phyloP scores from a whole-genome alignment of 2,113 vertebrate genomes.

The Ellobius talpinus region DNA sequence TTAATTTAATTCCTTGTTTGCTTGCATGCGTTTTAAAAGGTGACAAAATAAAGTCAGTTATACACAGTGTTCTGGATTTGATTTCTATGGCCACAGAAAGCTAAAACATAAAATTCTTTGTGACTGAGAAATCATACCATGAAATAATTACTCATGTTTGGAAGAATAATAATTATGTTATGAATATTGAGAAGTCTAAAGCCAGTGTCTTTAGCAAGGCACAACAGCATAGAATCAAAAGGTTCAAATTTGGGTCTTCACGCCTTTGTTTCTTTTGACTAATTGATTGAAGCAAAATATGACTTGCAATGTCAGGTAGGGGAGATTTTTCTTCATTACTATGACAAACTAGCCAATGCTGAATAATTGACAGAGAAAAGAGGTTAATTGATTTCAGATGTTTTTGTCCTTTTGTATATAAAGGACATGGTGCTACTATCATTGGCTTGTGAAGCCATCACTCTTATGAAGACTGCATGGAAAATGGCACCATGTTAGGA shows the following conservation, averaged over 20 bases:
- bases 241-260: background rate
- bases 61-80: background rate
- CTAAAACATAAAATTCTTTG: conserved; percentile 5
- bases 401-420: background rate
- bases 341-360: background rate
- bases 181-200: background rate
- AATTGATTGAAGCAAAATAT: background rate
- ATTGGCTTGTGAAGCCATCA: background rate
- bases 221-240: background rate
- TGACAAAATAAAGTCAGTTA: conserved; percentile 12
- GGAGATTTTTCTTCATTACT: background rate
- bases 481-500: fast-evolving
- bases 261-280: background rate
- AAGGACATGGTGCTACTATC: background rate
- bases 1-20: conserved; percentile 5
- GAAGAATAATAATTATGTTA: background rate
- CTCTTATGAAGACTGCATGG: background rate
- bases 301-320: background rate
- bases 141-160: background rate
- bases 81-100: background rate
- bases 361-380: background rate
- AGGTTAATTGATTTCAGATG: background rate
- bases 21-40: conserved; percentile 21
- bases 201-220: background rate
- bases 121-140: background rate